Evolutionary conservation across 2,888 invertebrate species (phyloP), one percentile per base, ranked within the genome.

Genomic region (Stenoptilia bipunctidactyla): DNA sequence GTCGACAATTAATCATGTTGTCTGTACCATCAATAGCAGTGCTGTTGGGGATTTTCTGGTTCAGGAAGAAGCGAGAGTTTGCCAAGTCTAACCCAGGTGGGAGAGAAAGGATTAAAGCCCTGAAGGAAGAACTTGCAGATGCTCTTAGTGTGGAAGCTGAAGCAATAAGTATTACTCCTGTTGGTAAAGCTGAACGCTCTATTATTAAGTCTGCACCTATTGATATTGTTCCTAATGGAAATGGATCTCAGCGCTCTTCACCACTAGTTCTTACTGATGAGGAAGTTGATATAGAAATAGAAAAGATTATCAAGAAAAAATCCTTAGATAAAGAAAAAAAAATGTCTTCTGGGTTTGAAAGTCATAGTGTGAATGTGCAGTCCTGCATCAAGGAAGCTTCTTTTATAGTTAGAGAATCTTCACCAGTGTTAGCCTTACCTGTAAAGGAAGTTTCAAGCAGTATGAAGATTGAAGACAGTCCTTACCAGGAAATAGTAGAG

Each of bases 31-130:
- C 92, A 58, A 87, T 92, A 83, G 92, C 91, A 58, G 86, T 92
- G 60, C 85, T 92, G 61, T 85, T 93, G 73, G 92, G 92, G 57
- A 88, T 92, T 70, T 89, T 90, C 68, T 93, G 92, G 93, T 91
- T 90, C 88, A 90, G 89, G 83, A 91, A 90, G 85, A 92, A 89
- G 86, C 88, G 90, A 82, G 87, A 88, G 72, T 88, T 86, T 65
- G 87, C 87, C 68, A 87, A 86, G 87, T 89, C 87, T 90, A 91
- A 91, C 88, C 89, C 89, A 51, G 90, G 90, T 61, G 90, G 89
- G 84, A 83, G 83, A 70, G 80, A 77, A 64, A 75, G 61, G 53
- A 66, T 77, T 59, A 84, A 80, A 71, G 76, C 62, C 56, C 63
- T 82, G 43, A 67, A 76, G 63, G 74, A 82, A 50, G 84, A 85